Base-by-base conservation (phyloP, 2,888 invertebrate genomes). In the Hemithea aestivaria region DNA sequence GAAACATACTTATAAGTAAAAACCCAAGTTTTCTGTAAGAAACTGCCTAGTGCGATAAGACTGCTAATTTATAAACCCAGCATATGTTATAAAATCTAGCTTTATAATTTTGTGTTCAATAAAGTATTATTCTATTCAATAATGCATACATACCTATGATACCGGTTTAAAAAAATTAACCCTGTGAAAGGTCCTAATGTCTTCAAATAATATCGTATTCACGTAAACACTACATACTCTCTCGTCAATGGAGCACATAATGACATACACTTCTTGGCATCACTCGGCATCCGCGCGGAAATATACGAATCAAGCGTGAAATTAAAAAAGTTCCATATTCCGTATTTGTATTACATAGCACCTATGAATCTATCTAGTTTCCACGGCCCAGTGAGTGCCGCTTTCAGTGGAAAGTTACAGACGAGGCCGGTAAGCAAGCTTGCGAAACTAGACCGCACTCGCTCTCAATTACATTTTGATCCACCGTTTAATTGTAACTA, bases 321-420 rank as follows among this genome's bases (percentile, higher is more conserved):
- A 84, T 84, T 81, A 84, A 81, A 84, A 83, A 82, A 83, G 75
- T 80, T 81, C 57, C 64, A 67, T 70, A 68, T 72, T 64, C 64
- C 52, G 48, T 60, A 52, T 59, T 40, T 50, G 46, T 53, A 45
- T 50, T 57, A 51, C 56, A 56, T 56, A 53, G 41, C 38, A 52
- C 50, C 55, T 57, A 60, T 59, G 58, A 53, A 62, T 59, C 59
- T 59, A 58, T 50, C 55, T 58, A 58, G 56, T 56, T 60, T 57
- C 48, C 48, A 33, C 56, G 54, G 54, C 50, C 37, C 62, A 57
- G 51, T 65, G 55, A 52, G 56, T 58, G 55, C 37, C 51, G 51
- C 60, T 58, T 59, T 56, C 53, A 53, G 43, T 58, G 53, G 52
- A 52, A 58, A 40, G 52, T 60, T 58, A 46, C 37, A 57, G 49